These are phyloP conservation scores for Amblyjoppa fuscipennis DNA, from an alignment of 2,888 invertebrate genomes.

Conservation along the genomic window DNA sequence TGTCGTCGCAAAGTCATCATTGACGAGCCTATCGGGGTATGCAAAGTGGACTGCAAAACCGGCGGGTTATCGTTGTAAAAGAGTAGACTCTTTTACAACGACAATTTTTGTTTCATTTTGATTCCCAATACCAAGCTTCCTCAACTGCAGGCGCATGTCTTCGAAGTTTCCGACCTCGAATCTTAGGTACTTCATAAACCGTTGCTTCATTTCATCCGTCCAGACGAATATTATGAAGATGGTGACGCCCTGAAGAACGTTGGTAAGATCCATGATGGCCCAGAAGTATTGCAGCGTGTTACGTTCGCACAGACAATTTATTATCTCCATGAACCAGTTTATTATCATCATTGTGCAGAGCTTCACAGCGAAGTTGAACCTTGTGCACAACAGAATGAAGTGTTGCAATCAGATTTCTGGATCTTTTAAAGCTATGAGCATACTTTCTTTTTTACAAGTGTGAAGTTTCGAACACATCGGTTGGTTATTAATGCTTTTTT, in stretches of 20 bases:
- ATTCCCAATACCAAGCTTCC: background rate
- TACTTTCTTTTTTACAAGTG: too few relatives aligned
- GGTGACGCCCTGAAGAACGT: background rate
- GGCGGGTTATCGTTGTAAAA: too few relatives aligned
- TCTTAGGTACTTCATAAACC: background rate
- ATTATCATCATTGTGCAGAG: constrained; percentile 2
- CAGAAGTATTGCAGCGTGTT: background rate
- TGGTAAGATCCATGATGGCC: constrained; percentile 1
- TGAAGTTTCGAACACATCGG: too few relatives aligned
- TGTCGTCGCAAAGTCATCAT: too few relatives aligned
- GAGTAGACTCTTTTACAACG: too few relatives aligned
- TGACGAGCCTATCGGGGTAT: too few relatives aligned
- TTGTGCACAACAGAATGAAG: background rate
- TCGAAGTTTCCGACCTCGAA: background rate
- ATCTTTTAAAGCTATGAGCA: background rate
- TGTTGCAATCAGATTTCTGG: background rate
- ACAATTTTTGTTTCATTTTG: too few relatives aligned
- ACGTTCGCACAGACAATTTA: background rate
- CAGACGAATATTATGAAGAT: constrained; percentile 5
- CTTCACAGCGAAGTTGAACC: background rate
- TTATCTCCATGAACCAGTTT: background rate
- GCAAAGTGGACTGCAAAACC: too few relatives aligned
- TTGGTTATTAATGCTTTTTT: too few relatives aligned
- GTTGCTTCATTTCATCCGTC: background rate
- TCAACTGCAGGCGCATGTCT: background rate